phyloP scores from a whole-genome alignment of 2,113 vertebrate genomes.

The Papio anubis region DNA sequence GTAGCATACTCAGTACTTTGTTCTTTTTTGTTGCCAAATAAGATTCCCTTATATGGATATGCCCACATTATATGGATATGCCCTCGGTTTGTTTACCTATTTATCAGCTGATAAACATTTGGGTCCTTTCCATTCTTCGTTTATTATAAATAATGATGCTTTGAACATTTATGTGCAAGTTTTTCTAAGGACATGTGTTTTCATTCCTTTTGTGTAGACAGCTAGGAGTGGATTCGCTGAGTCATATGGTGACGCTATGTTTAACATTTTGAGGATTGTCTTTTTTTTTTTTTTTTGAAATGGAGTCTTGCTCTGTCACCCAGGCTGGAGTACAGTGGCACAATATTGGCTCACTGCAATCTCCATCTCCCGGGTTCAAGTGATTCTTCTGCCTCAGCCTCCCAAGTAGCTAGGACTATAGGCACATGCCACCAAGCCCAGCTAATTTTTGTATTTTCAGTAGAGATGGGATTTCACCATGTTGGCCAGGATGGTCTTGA shows the following conservation, averaged over 20 bases:
- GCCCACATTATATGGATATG: neutral
- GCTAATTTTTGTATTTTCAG: no score
- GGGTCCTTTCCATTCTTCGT: neutral
- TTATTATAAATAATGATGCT: neutral
- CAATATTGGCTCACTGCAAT: no score
- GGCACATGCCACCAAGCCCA: no score
- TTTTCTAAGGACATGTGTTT: neutral
- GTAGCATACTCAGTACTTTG: neutral
- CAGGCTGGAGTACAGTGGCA: no score
- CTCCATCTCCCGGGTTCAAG: no score
- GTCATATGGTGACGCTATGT: neutral
- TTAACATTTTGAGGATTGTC: neutral
- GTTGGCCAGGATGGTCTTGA: no score
- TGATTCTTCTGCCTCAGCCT: no score
- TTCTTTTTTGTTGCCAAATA: neutral
- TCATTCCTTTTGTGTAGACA: neutral
- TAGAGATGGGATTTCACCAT: no score
- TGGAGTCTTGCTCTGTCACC: no score
- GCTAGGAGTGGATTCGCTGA: neutral
- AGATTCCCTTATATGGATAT: neutral
- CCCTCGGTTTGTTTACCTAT: neutral
- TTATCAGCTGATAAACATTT: neutral
- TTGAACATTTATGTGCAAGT: neutral
- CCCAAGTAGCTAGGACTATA: no score
- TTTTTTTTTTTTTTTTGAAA: no score